Percentiles rank a stretch among this genome's conserved stretches.
phyloP scores from a whole-genome alignment of 2,113 vertebrate genomes.

The Ariopsis seemanni region DNA sequence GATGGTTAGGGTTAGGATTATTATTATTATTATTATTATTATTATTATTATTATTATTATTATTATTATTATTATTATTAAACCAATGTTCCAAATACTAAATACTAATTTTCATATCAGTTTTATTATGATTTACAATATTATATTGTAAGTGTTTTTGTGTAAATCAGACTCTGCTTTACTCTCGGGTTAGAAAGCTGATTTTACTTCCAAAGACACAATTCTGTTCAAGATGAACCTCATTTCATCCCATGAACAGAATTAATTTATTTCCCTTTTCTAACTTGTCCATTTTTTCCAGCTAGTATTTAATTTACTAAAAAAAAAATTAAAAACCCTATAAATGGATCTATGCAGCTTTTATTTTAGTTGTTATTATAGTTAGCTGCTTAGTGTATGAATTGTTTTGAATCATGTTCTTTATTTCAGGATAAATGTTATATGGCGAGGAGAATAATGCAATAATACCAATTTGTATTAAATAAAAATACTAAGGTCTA shows the following conservation, averaged over 20 bases:
- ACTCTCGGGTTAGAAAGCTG: background rate
- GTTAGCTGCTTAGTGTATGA: background rate
- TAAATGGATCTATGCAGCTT: background rate
- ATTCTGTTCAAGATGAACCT: background rate
- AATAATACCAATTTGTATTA: background rate
- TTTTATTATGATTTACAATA: background rate
- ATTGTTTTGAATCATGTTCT: background rate
- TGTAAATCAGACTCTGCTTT: background rate
- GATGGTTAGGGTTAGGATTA: too few species aligned
- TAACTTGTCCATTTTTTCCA: background rate
- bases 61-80: background rate
- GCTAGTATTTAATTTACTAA: background rate
- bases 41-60: too few species aligned
- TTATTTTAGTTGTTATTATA: background rate
- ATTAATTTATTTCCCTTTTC: background rate
- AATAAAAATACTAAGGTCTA: background rate
- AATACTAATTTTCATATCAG: background rate
- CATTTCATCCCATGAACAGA: background rate
- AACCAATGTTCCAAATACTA: background rate
- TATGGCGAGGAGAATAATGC: background rate
- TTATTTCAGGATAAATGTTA: background rate
- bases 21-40: too few species aligned
- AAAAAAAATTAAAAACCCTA: background rate
- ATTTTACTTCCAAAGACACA: background rate
- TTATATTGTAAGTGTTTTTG: background rate